Evolutionary conservation across 2,888 invertebrate genomes (phyloP), one percentile per base, ranked within the genome.

Genomic region (Pecten maximus): DNA sequence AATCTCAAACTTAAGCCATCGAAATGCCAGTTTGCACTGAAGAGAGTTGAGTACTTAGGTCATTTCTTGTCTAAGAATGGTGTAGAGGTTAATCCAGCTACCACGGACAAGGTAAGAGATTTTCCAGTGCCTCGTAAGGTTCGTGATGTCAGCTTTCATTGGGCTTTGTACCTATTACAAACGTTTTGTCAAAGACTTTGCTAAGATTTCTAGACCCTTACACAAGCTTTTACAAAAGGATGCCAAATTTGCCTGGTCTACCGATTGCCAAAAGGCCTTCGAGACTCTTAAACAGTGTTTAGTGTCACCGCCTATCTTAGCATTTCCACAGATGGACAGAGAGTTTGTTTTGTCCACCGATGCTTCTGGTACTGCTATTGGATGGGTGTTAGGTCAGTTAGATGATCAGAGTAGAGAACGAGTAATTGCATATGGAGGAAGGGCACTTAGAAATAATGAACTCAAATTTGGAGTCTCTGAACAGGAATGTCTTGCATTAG

Each of bases 401-500:
- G 92, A 92, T 89, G 89, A 92, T 6, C 8, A 44, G 12, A 12
- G 40, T n/a, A n/a, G n/a, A n/a, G n/a, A n/a, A n/a, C n/a, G n/a
- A n/a, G n/a, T n/a, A n/a, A n/a, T n/a, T n/a, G 87, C 89, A 4
- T 92, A 92, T 90, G 93, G 92, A 44, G 44, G 44, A 44, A 44
- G 44, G 12, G 44, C 44, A 44, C 44, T 44, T 44, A 44, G 44
- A 44, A 12, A 12, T 44, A 89, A 93, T 15, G 92, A 93, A 89
- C 39, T 88, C 40, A 93, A 92, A 50, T 93, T 92, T 89, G 23
- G 40, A 39, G 88, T 90, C 10, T 88, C 90, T 39, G 93, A 92
- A 54, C 40, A 90, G 28, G 93, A 93, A 88, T 92, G 91, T 92
- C 54, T 93, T 3, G 93, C 92, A 28, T 88, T 92, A 35, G 91